Evolutionary conservation across 2,113 vertebrate genomes (phyloP).

Genomic region (Solea solea): DNA sequence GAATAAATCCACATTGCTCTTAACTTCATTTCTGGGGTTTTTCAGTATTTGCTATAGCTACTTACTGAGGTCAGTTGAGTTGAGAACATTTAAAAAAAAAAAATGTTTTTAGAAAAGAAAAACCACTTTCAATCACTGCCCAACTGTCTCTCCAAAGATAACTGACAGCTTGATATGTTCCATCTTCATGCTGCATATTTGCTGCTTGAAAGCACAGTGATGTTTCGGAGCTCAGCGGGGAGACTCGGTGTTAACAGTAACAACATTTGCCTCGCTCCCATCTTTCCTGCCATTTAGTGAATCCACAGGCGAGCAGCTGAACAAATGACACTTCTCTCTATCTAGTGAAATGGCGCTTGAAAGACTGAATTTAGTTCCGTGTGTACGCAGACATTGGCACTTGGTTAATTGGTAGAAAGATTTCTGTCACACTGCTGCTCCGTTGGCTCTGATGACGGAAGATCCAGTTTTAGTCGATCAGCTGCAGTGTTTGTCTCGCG

Average conservation of each 20-base stretch:
- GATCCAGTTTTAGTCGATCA: conserved; percentile 11
- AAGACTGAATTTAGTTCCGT: conserved; percentile 40
- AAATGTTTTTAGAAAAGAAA: too few relatives aligned
- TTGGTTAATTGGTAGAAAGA: conserved; percentile 56
- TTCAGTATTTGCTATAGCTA: too few relatives aligned
- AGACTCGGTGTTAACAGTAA: conserved; percentile 36
- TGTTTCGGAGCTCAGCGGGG: conserved; percentile 40
- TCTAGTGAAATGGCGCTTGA: conserved; percentile 44
- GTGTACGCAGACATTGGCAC: conserved; percentile 23
- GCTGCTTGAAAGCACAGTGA: conserved; percentile 26
- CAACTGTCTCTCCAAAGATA: conserved; percentile 1
- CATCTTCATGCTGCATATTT: conserved; percentile 27
- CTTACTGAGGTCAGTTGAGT: neutral
- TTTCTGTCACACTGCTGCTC: conserved; percentile 46
- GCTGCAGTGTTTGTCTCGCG: too few relatives aligned
- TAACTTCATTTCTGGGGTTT: too few relatives aligned
- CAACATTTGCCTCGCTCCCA: conserved; percentile 21
- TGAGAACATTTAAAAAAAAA: too few relatives aligned
- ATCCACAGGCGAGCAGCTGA: conserved; percentile 28
- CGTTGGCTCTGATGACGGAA: conserved; percentile 45
- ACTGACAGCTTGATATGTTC: conserved; percentile 1
- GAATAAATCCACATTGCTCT: too few relatives aligned
- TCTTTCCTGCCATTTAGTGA: conserved; percentile 31
- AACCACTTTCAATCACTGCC: neutral
- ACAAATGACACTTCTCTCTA: conserved; percentile 15